phyloP scores from a whole-genome alignment of 2,797 vertebrate species.

The Ciconia nigra region DNA sequence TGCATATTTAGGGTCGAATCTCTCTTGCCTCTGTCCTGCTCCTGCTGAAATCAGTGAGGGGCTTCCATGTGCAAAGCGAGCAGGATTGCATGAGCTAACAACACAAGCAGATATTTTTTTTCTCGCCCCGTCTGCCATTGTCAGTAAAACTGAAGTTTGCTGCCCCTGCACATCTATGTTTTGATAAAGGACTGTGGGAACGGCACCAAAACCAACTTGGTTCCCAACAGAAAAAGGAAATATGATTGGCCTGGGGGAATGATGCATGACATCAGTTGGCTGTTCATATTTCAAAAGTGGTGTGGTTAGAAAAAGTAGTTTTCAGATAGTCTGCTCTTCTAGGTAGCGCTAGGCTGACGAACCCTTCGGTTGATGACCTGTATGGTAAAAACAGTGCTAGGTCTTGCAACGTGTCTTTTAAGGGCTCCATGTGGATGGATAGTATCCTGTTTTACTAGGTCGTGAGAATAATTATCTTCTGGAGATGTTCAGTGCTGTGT shows the following conservation, averaged over 20 bases:
- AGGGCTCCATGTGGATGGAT: not conserved
- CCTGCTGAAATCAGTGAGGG: not conserved
- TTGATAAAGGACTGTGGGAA: not conserved
- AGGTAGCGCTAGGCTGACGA: not conserved
- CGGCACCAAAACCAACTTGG: not conserved
- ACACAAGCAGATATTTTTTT: too few relatives aligned
- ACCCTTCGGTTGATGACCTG: not conserved
- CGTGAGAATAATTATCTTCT: not conserved
- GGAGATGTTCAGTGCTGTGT: not conserved
- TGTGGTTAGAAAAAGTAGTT: not conserved
- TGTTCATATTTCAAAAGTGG: not conserved
- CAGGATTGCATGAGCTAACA: not conserved
- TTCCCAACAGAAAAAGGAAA: not conserved
- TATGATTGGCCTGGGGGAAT: not conserved
- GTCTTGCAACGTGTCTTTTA: not conserved
- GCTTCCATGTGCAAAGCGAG: not conserved
- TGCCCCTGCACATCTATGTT: not conserved
- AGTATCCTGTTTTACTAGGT: rapidly evolving
- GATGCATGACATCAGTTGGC: not conserved
- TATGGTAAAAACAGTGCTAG: not conserved
- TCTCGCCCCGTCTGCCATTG: not conserved
- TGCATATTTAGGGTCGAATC: not conserved
- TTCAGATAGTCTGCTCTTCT: not conserved
- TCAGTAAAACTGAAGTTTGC: not conserved
- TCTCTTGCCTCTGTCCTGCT: not conserved